These are phyloP conservation scores for Maniola hyperantus DNA, from an alignment of 2,888 invertebrate genomes.

Conservation along the genomic window DNA sequence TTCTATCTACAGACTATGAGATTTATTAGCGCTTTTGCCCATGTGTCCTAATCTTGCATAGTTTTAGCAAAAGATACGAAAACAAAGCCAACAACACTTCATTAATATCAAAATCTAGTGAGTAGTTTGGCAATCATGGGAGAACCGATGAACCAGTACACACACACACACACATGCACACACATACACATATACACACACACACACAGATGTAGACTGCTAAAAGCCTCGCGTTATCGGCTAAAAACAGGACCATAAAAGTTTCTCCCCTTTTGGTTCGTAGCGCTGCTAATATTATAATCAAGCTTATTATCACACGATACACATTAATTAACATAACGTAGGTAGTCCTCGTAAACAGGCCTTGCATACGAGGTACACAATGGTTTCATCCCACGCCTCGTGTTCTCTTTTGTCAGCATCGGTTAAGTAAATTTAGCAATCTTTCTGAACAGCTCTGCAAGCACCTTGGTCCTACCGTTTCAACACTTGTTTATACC, in stretches of 20 bases:
- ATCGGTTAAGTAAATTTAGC: constrained; percentile 19
- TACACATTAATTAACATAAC: neutral
- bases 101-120: no score
- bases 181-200: no score
- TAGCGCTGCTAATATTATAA: neutral
- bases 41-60: no score
- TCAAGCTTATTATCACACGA: neutral
- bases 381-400: constrained; percentile 21
- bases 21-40: no score
- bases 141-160: no score
- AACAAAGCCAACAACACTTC: no score
- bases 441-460: constrained; percentile 22
- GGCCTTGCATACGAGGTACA: constrained; percentile 9
- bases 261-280: neutral
- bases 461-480: constrained; percentile 1
- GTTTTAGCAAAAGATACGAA: no score
- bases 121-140: no score
- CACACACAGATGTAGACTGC: no score
- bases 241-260: neutral
- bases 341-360: neutral
- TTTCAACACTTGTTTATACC: neutral
- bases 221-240: neutral
- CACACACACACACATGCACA: no score
- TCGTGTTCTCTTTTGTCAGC: constrained; percentile 19
- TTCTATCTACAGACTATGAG: no score